A percentile compares a stretch with the other conserved stretches of the same genome.
Conservation (phyloP, 1,140 invertebrate species). For the Colletes gigas region DNA sequence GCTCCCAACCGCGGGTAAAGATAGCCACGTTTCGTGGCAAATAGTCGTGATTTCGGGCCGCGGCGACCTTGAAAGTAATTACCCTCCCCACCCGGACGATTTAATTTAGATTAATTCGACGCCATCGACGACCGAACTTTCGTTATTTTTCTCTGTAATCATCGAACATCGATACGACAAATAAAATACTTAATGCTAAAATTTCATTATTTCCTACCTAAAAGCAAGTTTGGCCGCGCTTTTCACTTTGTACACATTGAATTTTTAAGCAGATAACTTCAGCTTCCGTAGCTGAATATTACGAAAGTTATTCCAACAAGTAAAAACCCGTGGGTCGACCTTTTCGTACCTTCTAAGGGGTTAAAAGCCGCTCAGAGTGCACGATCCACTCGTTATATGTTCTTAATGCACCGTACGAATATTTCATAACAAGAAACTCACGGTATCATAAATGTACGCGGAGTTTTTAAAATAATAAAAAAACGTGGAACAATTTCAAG, state of each 20-base stretch:
- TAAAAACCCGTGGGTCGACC: neutral
- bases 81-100: conserved; percentile 1
- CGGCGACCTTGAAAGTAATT: conserved; percentile 54
- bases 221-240: too few species aligned
- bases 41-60: conserved; percentile 47
- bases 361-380: neutral
- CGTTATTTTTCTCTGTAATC: too few species aligned
- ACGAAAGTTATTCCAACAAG: neutral
- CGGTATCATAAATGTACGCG: neutral
- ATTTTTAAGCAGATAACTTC: neutral
- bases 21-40: conserved; percentile 57
- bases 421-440: neutral
- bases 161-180: too few species aligned
- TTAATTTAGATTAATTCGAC: neutral
- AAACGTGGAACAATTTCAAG: too few species aligned
- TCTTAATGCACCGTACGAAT: neutral
- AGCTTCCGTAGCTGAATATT: neutral
- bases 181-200: too few species aligned
- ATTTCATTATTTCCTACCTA: too few species aligned
- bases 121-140: neutral
- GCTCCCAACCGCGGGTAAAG: conserved; percentile 50
- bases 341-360: neutral
- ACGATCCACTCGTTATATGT: neutral
- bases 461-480: too few species aligned
- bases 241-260: neutral